Percentiles rank a stretch among this genome's conserved stretches.
Evolutionary conservation across 2,797 vertebrate species (phyloP).

Genomic region (Falco cherrug): DNA sequence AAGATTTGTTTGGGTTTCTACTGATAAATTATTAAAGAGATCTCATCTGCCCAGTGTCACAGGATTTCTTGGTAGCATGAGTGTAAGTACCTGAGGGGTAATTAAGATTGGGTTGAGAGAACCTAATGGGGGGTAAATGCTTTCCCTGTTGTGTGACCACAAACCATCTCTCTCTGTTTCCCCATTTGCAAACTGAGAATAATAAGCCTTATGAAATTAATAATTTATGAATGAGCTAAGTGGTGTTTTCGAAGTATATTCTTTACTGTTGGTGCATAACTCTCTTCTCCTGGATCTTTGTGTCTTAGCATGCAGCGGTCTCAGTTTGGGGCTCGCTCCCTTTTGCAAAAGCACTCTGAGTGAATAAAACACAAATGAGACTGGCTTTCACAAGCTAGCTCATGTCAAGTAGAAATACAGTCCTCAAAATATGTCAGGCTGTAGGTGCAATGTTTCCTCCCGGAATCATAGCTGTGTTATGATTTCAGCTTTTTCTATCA

Average conservation of each 20-base stretch:
- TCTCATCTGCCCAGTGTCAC: slow-evolving; percentile 7
- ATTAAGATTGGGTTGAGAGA: slow-evolving; percentile 36
- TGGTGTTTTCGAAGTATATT: background rate
- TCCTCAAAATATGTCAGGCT: background rate
- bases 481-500: background rate
- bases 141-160: slow-evolving; percentile 39
- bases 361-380: background rate
- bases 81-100: slow-evolving; percentile 7
- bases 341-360: background rate
- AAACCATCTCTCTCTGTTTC: background rate
- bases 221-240: slow-evolving; percentile 49
- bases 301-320: background rate
- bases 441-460: background rate
- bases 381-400: background rate
- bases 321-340: background rate
- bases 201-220: slow-evolving; percentile 26
- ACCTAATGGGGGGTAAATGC: slow-evolving; percentile 52
- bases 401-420: background rate
- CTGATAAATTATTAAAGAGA: slow-evolving; percentile 44
- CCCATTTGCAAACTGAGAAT: slow-evolving; percentile 24
- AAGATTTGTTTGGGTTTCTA: slow-evolving; percentile 10
- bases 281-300: background rate
- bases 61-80: slow-evolving; percentile 36
- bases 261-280: background rate
- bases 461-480: background rate